phyloP scores from a whole-genome alignment of 2,113 vertebrate genomes.

The Steatornis caripensis region DNA sequence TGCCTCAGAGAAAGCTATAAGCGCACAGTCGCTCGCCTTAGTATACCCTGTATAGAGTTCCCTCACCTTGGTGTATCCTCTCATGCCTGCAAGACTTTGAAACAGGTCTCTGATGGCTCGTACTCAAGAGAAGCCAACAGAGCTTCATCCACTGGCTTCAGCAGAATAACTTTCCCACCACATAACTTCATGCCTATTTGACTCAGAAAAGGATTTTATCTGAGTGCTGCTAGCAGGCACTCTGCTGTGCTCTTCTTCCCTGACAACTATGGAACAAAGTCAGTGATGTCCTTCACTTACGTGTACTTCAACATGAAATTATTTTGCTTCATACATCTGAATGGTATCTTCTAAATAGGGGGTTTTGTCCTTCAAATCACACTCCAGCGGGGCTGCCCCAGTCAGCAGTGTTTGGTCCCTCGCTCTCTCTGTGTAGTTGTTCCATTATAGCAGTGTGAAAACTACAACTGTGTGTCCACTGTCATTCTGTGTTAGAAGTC shows the following conservation, averaged over 20 bases:
- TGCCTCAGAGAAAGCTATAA: not conserved
- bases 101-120: not conserved
- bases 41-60: not conserved
- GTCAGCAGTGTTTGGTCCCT: not conserved
- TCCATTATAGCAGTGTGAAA: constrained; percentile 33
- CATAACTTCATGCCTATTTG: not conserved
- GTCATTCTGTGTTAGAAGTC: constrained; percentile 38
- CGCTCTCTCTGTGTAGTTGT: not conserved
- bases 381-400: not conserved
- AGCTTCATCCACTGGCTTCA: not conserved
- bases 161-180: not conserved
- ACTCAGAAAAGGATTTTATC: not conserved
- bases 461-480: constrained; percentile 34
- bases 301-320: not conserved
- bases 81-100: not conserved
- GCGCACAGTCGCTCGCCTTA: not conserved
- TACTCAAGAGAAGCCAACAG: not conserved
- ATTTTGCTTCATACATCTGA: not conserved
- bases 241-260: not conserved
- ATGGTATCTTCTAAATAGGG: not conserved
- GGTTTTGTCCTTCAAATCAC: not conserved
- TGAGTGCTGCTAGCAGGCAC: not conserved
- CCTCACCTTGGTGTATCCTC: not conserved
- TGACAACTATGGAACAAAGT: not conserved
- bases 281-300: not conserved